These are phyloP conservation scores for Ectropis grisescens DNA, from an alignment of 1,140 invertebrate genomes.

Conservation along the genomic window DNA sequence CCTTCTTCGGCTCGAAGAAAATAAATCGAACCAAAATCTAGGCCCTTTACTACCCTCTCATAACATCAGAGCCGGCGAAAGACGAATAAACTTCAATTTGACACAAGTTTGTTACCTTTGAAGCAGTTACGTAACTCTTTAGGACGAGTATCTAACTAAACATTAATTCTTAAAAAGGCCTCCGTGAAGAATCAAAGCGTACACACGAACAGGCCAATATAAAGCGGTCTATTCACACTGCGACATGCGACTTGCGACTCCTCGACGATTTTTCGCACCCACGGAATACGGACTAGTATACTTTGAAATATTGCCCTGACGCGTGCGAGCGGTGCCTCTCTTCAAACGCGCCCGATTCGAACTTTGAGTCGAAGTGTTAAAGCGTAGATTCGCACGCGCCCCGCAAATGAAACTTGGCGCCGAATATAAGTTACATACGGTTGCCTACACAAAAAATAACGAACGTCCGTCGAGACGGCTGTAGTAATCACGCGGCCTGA, in stretches of 20 bases:
- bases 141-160: too few relatives aligned
- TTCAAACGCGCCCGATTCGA: neutral
- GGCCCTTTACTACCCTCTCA: too few relatives aligned
- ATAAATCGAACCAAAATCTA: conserved; percentile 1
- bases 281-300: conserved; percentile 19
- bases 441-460: conserved; percentile 70
- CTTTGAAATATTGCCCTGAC: conserved; percentile 15
- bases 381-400: conserved; percentile 15
- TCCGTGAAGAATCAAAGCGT: conserved; percentile 2
- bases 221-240: conserved; percentile 14
- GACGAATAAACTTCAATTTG: too few relatives aligned
- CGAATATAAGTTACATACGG: conserved; percentile 44
- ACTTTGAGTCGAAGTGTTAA: conserved; percentile 1
- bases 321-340: conserved; percentile 10
- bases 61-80: too few relatives aligned
- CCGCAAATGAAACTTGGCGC: conserved; percentile 12
- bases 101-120: too few relatives aligned
- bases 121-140: too few relatives aligned
- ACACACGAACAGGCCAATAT: neutral
- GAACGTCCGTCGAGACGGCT: conserved; percentile 39
- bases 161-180: too few relatives aligned
- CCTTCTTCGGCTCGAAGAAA: conserved; percentile 1
- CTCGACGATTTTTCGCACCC: conserved; percentile 11
- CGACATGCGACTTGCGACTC: conserved; percentile 7
- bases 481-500: conserved; percentile 28